These are phyloP conservation scores for Chitala chitala DNA, from an alignment of 2,113 vertebrate genomes.

Conservation along the genomic window DNA sequence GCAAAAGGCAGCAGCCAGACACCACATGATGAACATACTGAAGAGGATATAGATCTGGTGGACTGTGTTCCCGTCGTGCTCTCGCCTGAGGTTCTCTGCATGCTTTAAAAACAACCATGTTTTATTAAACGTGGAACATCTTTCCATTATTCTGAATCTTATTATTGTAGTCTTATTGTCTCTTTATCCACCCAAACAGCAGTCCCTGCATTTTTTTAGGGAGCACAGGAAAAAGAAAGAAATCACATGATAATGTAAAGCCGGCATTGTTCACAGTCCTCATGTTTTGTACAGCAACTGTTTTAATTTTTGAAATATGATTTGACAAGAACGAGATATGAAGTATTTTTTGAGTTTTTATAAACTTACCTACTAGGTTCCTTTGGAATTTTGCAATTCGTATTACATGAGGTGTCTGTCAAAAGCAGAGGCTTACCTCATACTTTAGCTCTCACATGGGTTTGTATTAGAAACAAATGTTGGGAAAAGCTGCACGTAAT, in stretches of 20 bases:
- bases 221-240: not conserved
- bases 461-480: conserved; percentile 25
- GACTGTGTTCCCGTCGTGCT: conserved; percentile 52
- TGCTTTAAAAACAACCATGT: conserved; percentile 53
- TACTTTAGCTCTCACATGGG: conserved; percentile 18
- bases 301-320: conserved; percentile 4
- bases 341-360: not conserved
- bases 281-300: not conserved
- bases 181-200: not conserved
- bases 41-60: conserved; percentile 52
- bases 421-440: not conserved
- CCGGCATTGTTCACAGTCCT: not conserved
- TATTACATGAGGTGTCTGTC: conserved; percentile 12
- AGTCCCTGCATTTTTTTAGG: not conserved
- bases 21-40: conserved; percentile 60
- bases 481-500: not conserved
- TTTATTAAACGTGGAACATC: conserved; percentile 55
- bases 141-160: conserved; percentile 30
- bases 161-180: not conserved
- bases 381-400: conserved; percentile 12
- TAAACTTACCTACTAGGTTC: not conserved
- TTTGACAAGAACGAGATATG: not conserved
- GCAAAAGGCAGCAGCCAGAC: conserved; percentile 40
- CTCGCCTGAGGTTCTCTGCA: conserved; percentile 45
- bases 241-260: not conserved